These are phyloP conservation scores for Pammene fasciana DNA, from an alignment of 2,888 invertebrate species.

Conservation along the genomic window DNA sequence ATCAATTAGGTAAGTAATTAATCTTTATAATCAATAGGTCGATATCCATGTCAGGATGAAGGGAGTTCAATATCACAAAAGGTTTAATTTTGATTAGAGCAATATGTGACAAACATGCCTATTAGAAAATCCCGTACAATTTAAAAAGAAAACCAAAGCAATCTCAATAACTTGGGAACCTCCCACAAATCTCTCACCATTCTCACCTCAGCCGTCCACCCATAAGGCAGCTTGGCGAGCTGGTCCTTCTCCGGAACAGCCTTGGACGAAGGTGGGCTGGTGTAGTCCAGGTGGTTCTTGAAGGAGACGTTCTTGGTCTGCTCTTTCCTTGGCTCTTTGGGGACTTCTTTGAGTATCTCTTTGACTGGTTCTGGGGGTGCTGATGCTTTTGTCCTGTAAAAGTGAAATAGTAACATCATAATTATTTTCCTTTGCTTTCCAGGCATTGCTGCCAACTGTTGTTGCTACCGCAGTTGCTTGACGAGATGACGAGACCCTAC, in stretches of 20 bases:
- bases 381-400: constrained; percentile 66
- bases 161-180: constrained; percentile 1
- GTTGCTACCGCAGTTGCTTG: no score
- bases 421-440: no score
- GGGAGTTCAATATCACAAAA: no score
- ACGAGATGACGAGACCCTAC: no score
- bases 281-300: constrained; percentile 79
- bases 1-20: no score
- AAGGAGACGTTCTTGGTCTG: constrained; percentile 80
- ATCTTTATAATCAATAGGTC: no score
- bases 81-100: no score
- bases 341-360: constrained; percentile 51
- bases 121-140: neutral
- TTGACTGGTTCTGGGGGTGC: constrained; percentile 72
- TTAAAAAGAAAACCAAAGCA: neutral
- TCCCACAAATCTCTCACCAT: constrained; percentile 18
- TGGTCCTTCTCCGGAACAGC: constrained; percentile 79
- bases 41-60: no score
- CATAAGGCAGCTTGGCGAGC: constrained; percentile 78
- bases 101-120: neutral
- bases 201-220: constrained; percentile 71
- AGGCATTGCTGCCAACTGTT: no score
- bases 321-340: constrained; percentile 73
- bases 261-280: constrained; percentile 72
- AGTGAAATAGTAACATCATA: neutral